A percentile compares a stretch with the other conserved stretches of the same genome.
Conservation (phyloP, 2,113 vertebrate genomes). For the Todiramphus chloris region DNA sequence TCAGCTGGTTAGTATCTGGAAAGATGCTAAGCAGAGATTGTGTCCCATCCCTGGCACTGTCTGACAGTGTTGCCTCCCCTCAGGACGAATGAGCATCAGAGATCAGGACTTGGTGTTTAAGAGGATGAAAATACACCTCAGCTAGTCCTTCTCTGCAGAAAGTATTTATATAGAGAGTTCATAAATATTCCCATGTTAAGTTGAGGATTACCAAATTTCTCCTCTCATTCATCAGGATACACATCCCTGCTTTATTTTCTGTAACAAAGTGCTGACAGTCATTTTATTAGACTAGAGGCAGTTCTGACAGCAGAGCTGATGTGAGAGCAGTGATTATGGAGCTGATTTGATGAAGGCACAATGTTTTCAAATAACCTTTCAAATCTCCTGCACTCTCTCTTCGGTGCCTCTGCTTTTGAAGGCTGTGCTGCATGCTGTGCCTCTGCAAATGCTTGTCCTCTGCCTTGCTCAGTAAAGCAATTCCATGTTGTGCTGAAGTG, state of each 20-base stretch:
- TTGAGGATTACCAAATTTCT: neutral
- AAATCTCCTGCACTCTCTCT: neutral
- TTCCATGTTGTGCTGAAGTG: neutral
- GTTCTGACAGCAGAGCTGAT: neutral
- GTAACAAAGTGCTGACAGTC: neutral
- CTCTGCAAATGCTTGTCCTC: accelerated
- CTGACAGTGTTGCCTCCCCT: neutral
- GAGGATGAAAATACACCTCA: neutral
- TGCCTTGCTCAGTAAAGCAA: neutral
- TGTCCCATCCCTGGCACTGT: neutral
- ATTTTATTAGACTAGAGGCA: neutral
- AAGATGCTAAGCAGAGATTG: neutral
- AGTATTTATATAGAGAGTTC: neutral
- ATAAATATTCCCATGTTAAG: neutral
- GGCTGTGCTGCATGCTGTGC: neutral
- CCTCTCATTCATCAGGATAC: neutral
- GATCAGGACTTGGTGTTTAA: neutral
- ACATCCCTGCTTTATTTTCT: neutral
- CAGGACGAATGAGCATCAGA: neutral
- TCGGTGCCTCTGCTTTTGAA: neutral
- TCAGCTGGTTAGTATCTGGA: neutral
- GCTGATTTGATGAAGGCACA: neutral
- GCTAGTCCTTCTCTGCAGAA: neutral
- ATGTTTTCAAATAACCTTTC: neutral
- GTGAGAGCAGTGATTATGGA: neutral